phyloP scores from a whole-genome alignment of 2,888 invertebrate genomes.

The Geotrupes spiniger region DNA sequence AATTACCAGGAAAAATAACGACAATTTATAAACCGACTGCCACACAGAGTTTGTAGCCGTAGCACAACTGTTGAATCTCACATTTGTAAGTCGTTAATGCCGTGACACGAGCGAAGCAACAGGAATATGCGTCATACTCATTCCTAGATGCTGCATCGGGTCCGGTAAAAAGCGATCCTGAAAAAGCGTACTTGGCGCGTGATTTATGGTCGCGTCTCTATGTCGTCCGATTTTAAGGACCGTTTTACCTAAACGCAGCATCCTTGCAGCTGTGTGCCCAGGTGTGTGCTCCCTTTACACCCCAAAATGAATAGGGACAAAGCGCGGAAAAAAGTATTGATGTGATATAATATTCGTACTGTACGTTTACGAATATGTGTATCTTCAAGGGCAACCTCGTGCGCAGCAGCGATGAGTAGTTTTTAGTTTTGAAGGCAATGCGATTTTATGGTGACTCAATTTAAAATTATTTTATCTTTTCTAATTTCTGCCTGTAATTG shows the following conservation, averaged over 20 bases:
- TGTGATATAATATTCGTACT: constrained; percentile 26
- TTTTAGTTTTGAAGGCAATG: no score
- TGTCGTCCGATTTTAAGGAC: constrained; percentile 35
- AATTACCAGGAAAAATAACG: no score
- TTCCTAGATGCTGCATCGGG: constrained; percentile 32
- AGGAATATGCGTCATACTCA: constrained; percentile 36
- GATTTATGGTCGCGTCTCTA: constrained; percentile 38
- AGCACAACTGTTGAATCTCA: constrained; percentile 23
- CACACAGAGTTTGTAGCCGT: constrained; percentile 13
- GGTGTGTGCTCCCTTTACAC: constrained; percentile 50
- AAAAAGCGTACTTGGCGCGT: constrained; percentile 35
- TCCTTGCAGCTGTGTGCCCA: constrained; percentile 51
- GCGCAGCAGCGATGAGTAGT: no score
- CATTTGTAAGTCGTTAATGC: constrained; percentile 23
- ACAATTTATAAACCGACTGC: no score
- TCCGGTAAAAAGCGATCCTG: constrained; percentile 38
- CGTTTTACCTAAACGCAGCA: constrained; percentile 41
- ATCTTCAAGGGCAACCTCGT: constrained; percentile 18
- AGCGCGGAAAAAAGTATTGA: constrained; percentile 45
- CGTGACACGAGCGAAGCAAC: constrained; percentile 26
- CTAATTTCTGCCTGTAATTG: no score
- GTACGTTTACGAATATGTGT: constrained; percentile 11
- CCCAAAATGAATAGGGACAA: constrained; percentile 42
- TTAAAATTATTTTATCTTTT: no score
- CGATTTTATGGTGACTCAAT: no score